Evolutionary conservation across 2,113 vertebrate species (phyloP).

Genomic region (Poeciliopsis turrubarensis): DNA sequence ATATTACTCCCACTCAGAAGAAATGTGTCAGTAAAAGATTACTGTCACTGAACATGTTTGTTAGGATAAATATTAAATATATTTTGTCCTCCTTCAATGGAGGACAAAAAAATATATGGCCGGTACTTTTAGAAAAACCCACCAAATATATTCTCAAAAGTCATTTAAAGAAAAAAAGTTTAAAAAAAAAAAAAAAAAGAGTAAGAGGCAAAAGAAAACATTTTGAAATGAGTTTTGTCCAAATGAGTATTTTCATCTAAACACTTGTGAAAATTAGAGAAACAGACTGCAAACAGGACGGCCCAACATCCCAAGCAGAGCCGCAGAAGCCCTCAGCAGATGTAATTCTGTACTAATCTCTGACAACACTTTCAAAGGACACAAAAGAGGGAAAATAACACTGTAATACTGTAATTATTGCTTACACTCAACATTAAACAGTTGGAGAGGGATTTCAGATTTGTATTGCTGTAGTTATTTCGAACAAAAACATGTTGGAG

Average conservation of each 20-base stretch:
- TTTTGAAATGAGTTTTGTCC: background rate
- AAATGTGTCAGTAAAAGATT: too few species aligned
- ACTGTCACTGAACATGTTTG: too few species aligned
- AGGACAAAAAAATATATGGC: background rate
- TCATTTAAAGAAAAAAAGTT: too few species aligned
- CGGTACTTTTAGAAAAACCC: too few species aligned
- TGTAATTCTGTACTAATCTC: slow-evolving; percentile 34
- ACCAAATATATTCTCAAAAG: too few species aligned
- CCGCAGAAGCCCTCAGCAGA: slow-evolving; percentile 7
- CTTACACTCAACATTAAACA: slow-evolving; percentile 46
- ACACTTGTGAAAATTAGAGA: slow-evolving; percentile 36
- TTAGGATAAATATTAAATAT: slow-evolving; percentile 8
- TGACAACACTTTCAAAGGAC: slow-evolving; percentile 35
- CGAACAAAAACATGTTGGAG: background rate
- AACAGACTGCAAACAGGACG: slow-evolving; percentile 39
- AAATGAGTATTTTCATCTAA: slow-evolving; percentile 43
- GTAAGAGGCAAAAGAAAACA: background rate
- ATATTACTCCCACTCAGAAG: too few species aligned
- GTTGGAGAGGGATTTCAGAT: slow-evolving; percentile 54
- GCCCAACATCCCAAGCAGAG: background rate
- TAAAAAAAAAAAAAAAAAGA: too few species aligned
- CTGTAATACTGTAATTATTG: slow-evolving; percentile 43
- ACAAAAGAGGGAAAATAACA: slow-evolving; percentile 32
- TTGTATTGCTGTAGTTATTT: background rate
- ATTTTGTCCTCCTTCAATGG: background rate